Percentiles rank a stretch among this genome's conserved stretches.
Evolutionary conservation across 2,797 vertebrate genomes (phyloP).

Genomic region (Nothura maculosa): DNA sequence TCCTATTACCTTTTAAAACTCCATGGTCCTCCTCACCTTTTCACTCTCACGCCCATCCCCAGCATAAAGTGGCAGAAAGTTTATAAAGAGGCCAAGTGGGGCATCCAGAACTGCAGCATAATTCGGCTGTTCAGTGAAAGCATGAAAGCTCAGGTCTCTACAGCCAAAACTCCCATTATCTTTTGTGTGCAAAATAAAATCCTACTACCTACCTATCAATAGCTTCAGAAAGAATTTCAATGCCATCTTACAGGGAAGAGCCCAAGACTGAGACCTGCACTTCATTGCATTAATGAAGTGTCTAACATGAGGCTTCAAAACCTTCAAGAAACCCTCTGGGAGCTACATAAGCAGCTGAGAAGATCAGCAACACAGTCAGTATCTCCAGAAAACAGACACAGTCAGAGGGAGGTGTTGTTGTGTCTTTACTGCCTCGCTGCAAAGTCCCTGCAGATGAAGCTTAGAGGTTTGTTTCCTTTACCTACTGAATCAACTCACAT

Average conservation of each 20-base stretch:
- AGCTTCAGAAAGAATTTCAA: background rate
- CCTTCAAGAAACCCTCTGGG: background rate
- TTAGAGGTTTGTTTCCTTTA: background rate
- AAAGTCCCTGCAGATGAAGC: background rate
- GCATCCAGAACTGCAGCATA: no score
- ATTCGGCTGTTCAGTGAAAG: background rate
- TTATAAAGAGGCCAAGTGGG: no score
- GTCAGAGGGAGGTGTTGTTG: background rate
- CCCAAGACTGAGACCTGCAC: background rate
- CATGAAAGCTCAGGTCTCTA: background rate
- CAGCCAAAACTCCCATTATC: background rate
- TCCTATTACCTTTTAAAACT: no score
- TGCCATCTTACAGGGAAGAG: background rate
- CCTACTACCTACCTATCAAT: fast-evolving
- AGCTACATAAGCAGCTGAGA: background rate
- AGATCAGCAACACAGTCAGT: background rate
- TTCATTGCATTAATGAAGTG: background rate
- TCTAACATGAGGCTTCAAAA: background rate
- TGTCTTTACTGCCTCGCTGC: background rate
- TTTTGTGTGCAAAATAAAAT: background rate
- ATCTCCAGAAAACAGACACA: background rate
- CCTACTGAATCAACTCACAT: background rate
- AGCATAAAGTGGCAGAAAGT: no score
- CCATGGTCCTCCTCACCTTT: no score
- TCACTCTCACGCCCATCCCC: background rate